Evolutionary conservation across 2,888 invertebrate species (phyloP), one percentile per base, ranked within the genome.

Genomic region (Tricholauxania praeusta): DNA sequence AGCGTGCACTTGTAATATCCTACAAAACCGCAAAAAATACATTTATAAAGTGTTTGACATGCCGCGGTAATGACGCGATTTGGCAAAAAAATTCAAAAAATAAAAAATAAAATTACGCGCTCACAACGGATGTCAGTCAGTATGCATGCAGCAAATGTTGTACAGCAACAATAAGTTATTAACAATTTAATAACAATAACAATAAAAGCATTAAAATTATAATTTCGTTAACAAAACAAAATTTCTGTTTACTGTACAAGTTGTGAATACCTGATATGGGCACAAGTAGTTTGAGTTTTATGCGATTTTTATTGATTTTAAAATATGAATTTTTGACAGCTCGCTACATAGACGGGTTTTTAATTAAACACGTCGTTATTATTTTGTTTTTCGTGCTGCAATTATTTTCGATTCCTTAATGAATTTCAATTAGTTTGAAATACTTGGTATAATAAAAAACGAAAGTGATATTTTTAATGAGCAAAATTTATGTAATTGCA

Each of bases 251-350:
- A 8, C 39, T 10, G 57, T 57, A 57, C 57, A 57, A 57, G 57
- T 22, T 22, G 28, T 57, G 57, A 57, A 57, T 57, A 57, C 8
- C 12, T 57, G 22, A 57, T 57, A 22, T n/a, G 48, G 63, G 28
- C 22, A 39, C 12, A 10, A 12, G 53, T 14, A 57, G 39, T 57
- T 67, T 57, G 28, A 28, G 28, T 3, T 4, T 28, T 28, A 28
- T 67, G 57, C 55, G 48, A 47, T 55, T 22, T 67, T 55, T 53
- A 19, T 14, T 57, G 55, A 17, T 14, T 57, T 67, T 15, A 47
- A 47, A 57, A 48, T 67, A 67, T 57, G 48, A 67, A 67, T 57
- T 57, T 57, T 55, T 55, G 47, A 22, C 48, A 22, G n/a, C 10
- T 39, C 39, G 39, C 39, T 39, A 39, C 39, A 39, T 39, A 39